Percentiles rank a stretch among this genome's conserved stretches.
phyloP scores from a whole-genome alignment of 2,888 invertebrate species.

The Morpho helenor region DNA sequence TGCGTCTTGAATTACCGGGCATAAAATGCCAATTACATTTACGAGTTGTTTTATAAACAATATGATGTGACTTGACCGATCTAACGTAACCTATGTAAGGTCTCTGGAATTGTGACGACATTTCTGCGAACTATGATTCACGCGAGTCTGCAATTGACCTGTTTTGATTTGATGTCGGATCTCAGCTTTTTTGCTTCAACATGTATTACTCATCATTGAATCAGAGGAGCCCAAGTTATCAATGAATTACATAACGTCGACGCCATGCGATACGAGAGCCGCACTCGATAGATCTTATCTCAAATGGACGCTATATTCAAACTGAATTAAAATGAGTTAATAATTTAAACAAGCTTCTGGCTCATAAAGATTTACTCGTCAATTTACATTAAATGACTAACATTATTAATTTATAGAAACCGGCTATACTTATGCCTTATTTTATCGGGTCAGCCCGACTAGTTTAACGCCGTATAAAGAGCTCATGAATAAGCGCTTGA shows the following conservation, averaged over 20 bases:
- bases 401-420: no score
- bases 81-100: constrained; percentile 31
- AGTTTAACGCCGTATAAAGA: no score
- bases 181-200: constrained; percentile 51
- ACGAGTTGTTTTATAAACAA: constrained; percentile 14
- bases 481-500: no score
- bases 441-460: no score
- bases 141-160: constrained; percentile 36
- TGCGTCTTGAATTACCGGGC: neutral
- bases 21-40: constrained; percentile 17
- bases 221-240: constrained; percentile 50
- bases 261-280: constrained; percentile 6
- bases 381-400: neutral
- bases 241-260: constrained; percentile 41
- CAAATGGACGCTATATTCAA: neutral
- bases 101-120: constrained; percentile 65
- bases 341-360: neutral
- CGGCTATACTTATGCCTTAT: no score
- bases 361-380: neutral
- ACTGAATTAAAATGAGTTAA: no score
- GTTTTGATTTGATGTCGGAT: constrained; percentile 34
- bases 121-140: constrained; percentile 62
- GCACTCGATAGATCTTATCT: neutral
- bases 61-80: constrained; percentile 17
- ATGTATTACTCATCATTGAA: constrained; percentile 58